Percentiles rank a stretch among this genome's conserved stretches.
phyloP scores from a whole-genome alignment of 37 sponge, comb jelly and placozoan genomes.

The Mnemiopsis leidyi region DNA sequence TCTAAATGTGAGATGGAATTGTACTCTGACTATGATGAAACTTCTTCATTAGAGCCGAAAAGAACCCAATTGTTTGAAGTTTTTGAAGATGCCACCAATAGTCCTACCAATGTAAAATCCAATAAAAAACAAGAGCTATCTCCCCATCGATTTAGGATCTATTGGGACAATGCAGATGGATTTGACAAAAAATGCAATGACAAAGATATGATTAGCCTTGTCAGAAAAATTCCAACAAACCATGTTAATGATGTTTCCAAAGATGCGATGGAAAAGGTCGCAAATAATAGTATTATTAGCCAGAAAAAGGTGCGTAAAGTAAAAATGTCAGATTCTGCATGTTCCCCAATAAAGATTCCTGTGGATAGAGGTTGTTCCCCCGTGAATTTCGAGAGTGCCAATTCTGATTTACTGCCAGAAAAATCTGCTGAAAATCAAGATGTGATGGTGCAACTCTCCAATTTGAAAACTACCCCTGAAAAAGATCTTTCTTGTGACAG shows the following conservation, averaged over 20 bases:
- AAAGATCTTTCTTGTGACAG: neutral
- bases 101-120: neutral
- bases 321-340: neutral
- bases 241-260: neutral
- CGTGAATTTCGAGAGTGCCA: neutral
- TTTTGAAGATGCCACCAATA: neutral
- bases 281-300: too few species aligned
- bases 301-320: neutral
- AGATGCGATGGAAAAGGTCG: neutral
- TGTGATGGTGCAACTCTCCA: neutral
- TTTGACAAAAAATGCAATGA: too few species aligned
- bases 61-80: neutral
- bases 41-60: neutral
- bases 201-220: too few species aligned
- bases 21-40: neutral
- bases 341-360: neutral
- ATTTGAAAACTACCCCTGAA: neutral
- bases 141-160: too few species aligned
- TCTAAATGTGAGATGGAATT: neutral
- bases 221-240: neutral
- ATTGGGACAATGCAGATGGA: too few species aligned
- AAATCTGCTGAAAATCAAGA: neutral
- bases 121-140: too few species aligned
- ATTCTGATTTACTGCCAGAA: too few species aligned
- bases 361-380: conserved; percentile 38